Base-by-base conservation (phyloP, 2,888 invertebrate species). In the Eupeodes luniger region DNA sequence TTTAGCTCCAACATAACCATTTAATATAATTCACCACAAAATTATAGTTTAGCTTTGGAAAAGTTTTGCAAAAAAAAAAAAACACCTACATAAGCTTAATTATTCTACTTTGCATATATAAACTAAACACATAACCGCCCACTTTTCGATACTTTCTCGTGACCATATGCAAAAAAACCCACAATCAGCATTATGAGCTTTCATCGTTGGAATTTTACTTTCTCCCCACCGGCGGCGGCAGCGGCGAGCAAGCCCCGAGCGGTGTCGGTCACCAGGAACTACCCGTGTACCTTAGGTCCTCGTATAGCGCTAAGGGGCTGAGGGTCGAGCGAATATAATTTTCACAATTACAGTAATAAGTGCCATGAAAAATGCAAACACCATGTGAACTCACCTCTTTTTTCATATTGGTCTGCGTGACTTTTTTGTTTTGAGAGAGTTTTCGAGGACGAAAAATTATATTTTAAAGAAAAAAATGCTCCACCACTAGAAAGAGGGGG, bases 321-420 rank as follows among this genome's bases (percentile, higher is more conserved):
- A 5, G 27, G 14, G 49, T 27, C 67, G 51, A 66, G 72, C 19
- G 47, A 86, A 74, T 75, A 67, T 61, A 80, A 72, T 79, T 79
- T 75, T 59, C 64, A 72, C 76, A 84, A 74, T 84, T 84, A 84
- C 6, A 80, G 80, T 87, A 84, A 87, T 87, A 87, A 87, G 83
- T 66, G 67, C 55, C 55, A 83, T 87, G 69, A 80, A 80, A 87
- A 87, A 80, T 86, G 55, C 82, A 86, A 78, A 57, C 75, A 27
- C 49, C 59, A 51, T 59, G 51, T 62, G 57, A 69, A 34, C n/a
- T 34, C 4, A 69, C n/a, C 36, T 34, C 36, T 53, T 36, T 49
- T 53, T 69, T 16, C 69, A 69, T 53, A 16, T 49, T 36, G 69
- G 51, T 69, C 69, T 69, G 51, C 69, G 69, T 69, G 69, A 49